These are phyloP conservation scores for Anableps anableps DNA, from an alignment of 2,797 vertebrate species.

Conservation along the genomic window DNA sequence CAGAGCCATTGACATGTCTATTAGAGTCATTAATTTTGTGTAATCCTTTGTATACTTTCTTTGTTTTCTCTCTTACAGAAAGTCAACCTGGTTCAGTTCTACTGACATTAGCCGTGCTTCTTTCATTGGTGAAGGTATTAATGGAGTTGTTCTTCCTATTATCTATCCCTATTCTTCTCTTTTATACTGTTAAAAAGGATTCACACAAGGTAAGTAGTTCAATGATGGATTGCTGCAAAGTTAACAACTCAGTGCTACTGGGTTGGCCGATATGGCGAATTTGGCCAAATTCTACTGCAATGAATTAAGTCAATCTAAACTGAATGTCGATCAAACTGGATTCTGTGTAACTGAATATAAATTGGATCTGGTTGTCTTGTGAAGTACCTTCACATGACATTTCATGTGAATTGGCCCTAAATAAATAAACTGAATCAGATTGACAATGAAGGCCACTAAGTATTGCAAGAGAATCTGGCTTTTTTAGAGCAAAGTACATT, in stretches of 20 bases:
- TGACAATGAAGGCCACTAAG: not conserved
- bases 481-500: not conserved
- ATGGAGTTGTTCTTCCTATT: not conserved
- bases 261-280: not conserved
- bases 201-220: no score
- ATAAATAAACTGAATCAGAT: not conserved
- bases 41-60: not conserved
- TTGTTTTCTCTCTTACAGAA: not conserved
- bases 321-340: not conserved
- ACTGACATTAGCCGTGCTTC: not conserved
- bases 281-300: not conserved
- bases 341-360: not conserved
- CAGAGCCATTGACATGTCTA: not conserved
- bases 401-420: not conserved
- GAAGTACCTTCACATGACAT: not conserved
- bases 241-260: not conserved
- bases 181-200: not conserved
- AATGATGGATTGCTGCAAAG: not conserved
- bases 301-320: not conserved
- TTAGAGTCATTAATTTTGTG: not conserved
- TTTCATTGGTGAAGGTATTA: not conserved
- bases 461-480: not conserved
- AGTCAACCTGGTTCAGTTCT: not conserved
- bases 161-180: not conserved
- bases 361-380: not conserved